These are phyloP conservation scores for Diaperis boleti DNA, from an alignment of 2,888 invertebrate genomes.

Conservation along the genomic window DNA sequence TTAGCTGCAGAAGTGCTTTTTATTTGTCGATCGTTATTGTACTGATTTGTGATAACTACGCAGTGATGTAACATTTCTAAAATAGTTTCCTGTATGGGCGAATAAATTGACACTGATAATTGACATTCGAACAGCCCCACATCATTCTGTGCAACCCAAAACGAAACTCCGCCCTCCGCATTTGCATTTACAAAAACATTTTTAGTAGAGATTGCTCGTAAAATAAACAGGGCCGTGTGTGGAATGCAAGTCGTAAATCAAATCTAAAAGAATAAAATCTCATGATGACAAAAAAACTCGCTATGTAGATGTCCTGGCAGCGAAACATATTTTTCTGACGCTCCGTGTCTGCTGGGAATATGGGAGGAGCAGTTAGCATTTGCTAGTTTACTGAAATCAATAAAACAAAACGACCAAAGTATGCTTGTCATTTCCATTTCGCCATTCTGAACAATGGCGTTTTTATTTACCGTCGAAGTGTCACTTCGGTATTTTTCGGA, in stretches of 20 bases:
- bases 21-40: not conserved
- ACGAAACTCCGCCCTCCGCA: too few species aligned
- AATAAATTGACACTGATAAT: too few species aligned
- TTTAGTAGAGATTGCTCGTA: not conserved
- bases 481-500: constrained; percentile 4
- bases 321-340: constrained; percentile 9
- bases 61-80: too few species aligned
- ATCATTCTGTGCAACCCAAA: too few species aligned
- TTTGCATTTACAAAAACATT: not conserved
- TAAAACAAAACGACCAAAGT: constrained; percentile 16
- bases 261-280: constrained; percentile 5
- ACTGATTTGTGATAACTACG: not conserved
- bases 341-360: constrained; percentile 10
- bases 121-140: too few species aligned
- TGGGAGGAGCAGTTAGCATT: constrained; percentile 1
- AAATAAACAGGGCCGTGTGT: not conserved
- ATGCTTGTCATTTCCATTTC: constrained; percentile 15
- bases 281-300: constrained; percentile 3
- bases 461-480: constrained; percentile 18
- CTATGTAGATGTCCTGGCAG: constrained; percentile 4
- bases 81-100: too few species aligned
- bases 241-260: not conserved
- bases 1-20: constrained; percentile 7
- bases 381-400: constrained; percentile 22
- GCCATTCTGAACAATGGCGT: not conserved